These are phyloP conservation scores for Athene noctua DNA, from an alignment of 2,113 vertebrate species.

Conservation along the genomic window DNA sequence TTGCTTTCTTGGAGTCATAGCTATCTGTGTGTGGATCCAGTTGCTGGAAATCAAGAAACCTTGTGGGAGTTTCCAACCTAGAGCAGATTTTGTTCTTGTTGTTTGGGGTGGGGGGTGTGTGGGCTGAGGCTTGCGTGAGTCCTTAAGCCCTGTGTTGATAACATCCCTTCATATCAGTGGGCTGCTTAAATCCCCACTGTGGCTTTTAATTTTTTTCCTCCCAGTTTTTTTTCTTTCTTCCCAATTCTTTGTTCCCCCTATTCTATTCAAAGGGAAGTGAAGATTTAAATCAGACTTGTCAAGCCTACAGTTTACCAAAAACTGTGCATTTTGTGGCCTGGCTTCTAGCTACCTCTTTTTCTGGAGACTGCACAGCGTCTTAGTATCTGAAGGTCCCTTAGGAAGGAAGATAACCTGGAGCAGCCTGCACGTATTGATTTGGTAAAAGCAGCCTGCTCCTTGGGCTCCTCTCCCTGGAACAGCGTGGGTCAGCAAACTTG, in stretches of 20 bases:
- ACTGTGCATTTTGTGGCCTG: neutral
- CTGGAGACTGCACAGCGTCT: neutral
- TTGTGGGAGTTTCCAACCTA: neutral
- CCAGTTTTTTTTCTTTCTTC: neutral
- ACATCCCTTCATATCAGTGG: neutral
- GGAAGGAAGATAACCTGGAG: neutral
- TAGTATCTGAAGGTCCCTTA: neutral
- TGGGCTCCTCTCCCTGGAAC: neutral
- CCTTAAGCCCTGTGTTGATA: neutral
- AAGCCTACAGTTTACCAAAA: neutral
- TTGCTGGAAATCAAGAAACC: neutral
- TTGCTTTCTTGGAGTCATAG: neutral
- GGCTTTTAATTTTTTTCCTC: neutral
- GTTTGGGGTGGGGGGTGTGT: neutral
- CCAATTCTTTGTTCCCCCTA: neutral
- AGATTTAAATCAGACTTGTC: neutral
- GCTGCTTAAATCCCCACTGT: neutral
- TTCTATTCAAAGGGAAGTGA: neutral
- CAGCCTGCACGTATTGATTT: neutral
- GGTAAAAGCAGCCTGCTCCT: neutral
- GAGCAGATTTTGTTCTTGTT: neutral
- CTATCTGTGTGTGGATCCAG: neutral
- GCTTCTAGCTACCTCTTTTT: neutral
- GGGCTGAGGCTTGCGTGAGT: neutral
- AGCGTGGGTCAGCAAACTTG: neutral